A percentile compares a stretch with the other conserved stretches of the same genome.
phyloP scores from a whole-genome alignment of 1,140 invertebrate genomes.

The Paraescarpia echinospica region DNA sequence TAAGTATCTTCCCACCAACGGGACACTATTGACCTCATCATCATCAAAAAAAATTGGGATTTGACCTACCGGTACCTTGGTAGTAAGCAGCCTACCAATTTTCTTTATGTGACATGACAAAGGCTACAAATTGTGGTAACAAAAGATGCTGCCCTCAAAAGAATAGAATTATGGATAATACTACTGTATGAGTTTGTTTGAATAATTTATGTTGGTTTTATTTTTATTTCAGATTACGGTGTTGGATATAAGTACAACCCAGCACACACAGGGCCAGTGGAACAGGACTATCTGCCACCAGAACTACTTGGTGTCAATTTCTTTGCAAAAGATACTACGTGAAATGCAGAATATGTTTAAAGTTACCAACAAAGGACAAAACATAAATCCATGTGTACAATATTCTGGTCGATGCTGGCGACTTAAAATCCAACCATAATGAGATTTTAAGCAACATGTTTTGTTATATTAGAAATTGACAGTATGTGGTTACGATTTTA shows the following conservation, averaged over 20 bases:
- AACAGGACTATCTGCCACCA: slow-evolving; percentile 52
- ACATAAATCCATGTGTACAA: background rate
- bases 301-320: slow-evolving; percentile 42
- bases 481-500: too few species aligned
- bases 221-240: slow-evolving; percentile 58
- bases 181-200: background rate
- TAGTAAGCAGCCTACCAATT: too few species aligned
- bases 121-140: too few species aligned
- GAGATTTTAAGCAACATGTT: background rate
- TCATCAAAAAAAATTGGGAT: too few species aligned
- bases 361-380: background rate
- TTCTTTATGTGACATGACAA: too few species aligned
- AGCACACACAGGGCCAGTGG: slow-evolving; percentile 35
- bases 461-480: too few species aligned
- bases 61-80: too few species aligned
- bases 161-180: background rate
- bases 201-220: slow-evolving; percentile 2
- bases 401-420: background rate
- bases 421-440: background rate
- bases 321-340: slow-evolving; percentile 32
- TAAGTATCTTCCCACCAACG: too few species aligned
- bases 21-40: too few species aligned
- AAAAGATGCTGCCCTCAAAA: too few species aligned
- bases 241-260: slow-evolving; percentile 55
- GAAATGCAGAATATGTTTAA: background rate